These are phyloP conservation scores for Hycleus cichorii DNA, from an alignment of 1,140 invertebrate species.

Conservation along the genomic window DNA sequence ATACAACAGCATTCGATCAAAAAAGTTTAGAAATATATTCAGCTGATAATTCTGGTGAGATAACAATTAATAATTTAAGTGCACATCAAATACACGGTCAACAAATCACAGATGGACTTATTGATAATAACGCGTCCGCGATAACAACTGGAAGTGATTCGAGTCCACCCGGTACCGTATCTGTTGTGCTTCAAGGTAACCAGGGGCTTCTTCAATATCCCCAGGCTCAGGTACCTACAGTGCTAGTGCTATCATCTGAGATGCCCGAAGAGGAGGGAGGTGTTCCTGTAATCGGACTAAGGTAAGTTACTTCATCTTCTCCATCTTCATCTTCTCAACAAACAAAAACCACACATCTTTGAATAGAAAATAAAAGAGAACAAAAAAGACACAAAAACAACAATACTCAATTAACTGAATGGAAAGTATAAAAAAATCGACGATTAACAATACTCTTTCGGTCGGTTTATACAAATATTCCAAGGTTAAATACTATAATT, in stretches of 20 bases:
- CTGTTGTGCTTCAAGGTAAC: slow-evolving; percentile 38
- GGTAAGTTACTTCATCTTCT: slow-evolving; percentile 23
- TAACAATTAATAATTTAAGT: slow-evolving; percentile 41
- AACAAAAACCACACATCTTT: too few species aligned
- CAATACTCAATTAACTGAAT: too few species aligned
- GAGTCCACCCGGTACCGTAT: slow-evolving; percentile 33
- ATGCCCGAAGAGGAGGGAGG: slow-evolving; percentile 42
- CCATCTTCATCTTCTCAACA: too few species aligned
- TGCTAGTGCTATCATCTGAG: slow-evolving; percentile 47
- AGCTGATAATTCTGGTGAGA: slow-evolving; percentile 44
- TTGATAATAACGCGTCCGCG: slow-evolving; percentile 41
- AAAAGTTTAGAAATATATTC: slow-evolving; percentile 45
- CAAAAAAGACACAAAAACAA: too few species aligned
- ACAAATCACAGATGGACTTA: slow-evolving; percentile 44
- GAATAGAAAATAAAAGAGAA: too few species aligned
- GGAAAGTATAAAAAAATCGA: too few species aligned
- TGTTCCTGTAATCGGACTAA: slow-evolving; percentile 33
- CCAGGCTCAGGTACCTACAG: slow-evolving; percentile 42
- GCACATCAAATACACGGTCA: slow-evolving; percentile 44
- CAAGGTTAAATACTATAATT: slow-evolving; percentile 21
- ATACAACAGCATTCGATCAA: slow-evolving; percentile 56
- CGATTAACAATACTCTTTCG: background rate
- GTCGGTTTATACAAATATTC: slow-evolving; percentile 27
- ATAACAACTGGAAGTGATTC: slow-evolving; percentile 32
- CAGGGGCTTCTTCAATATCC: slow-evolving; percentile 40